Percentiles rank a stretch among this genome's conserved stretches.
These are phyloP conservation scores for human (Homo sapiens) DNA, from an alignment of 2,113 vertebrate genomes.

Conservation along the genomic window GRCh38 chr18:44392501-44393000, in stretches of 20 bases:
- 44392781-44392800: not conserved
- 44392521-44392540: not conserved
- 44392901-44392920: not conserved
- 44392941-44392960: not conserved
- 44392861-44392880: not conserved
- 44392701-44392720: not conserved
- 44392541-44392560: constrained; percentile 15
- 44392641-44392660: not conserved
- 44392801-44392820: not conserved
- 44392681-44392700: not conserved
- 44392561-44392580: not conserved
- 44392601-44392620: not conserved
- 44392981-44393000: not conserved
- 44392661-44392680: not conserved
- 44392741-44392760: not conserved
- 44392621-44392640: not conserved
- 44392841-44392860: not conserved
- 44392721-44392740: not conserved
- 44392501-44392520: constrained; percentile 15
- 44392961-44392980: not conserved
- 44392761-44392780: constrained; percentile 1
- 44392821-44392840: not conserved
- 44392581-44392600: not conserved
- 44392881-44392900: not conserved
- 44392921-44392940: not conserved